Evolutionary conservation across 2,888 invertebrate genomes (phyloP), one percentile per base, ranked within the genome.

Genomic region (Seladonia tumulorum): DNA sequence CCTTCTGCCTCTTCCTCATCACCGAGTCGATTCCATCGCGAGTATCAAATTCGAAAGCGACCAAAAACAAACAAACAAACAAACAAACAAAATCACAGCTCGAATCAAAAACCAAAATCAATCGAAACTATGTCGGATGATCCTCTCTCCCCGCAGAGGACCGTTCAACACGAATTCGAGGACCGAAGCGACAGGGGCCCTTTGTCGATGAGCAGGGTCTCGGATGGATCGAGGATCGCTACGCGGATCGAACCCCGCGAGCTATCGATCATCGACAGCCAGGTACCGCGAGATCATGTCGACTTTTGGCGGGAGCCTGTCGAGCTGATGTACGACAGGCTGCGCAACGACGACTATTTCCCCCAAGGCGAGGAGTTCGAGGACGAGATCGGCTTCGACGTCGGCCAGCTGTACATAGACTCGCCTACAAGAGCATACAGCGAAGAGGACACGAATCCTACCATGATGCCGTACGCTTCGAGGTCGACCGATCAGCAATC

Each of bases 341-440:
- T 68, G 16, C 79, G 89, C 57, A 93, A 92, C 85, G 94, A 94
- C 84, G 94, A 94, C 85, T 94, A 92, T 82, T 94, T 92, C 35
- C 94, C 94, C 10, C 90, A 92, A 84, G 94, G 94, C 49, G 93
- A 93, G 2, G 94, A 93, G 18, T 94, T 91, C 87, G 93, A 93
- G 66, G 92, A 93, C 1, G 93, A 93, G 63, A 90, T 92, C 25
- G 92, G 92, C 18, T 74, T 42, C n/a, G 90, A 91, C 10, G 85
- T 90, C 4, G 82, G 74, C 3, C 89, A 88, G n/a, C 42, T 79
- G 10, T 77, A 87, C 57, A 60, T 66, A 60, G 71, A 81, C 0
- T 22, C 42, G 2, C n/a, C 76, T 42, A 10, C 4, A 10, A 47
- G 39, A 42, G 4, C 39, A 12, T 22, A 29, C 12, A 72, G 22